Base-by-base conservation (phyloP, 2,113 vertebrate genomes). In the Talpa occidentalis region DNA sequence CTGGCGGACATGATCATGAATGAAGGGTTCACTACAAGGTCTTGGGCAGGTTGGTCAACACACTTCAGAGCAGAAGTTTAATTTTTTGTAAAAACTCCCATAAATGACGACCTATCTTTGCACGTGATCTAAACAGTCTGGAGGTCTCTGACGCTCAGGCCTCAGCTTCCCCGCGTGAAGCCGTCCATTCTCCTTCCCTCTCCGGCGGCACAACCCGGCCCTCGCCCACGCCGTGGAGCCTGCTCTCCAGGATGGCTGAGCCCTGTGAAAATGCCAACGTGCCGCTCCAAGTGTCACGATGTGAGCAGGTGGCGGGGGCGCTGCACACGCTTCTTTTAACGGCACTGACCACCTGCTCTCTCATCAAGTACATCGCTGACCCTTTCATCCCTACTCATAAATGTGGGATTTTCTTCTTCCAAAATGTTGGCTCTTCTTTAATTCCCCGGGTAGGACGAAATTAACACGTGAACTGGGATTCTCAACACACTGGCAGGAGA, bases 371-470 rank as follows among this genome's bases (percentile, higher is more conserved):
- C 32, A 49, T n/a, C 37, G 83, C 24, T 79, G 79, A 49, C 81
- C 73, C n/a, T 47, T 86, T 40, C 70, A 90, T 88, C 70, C 64
- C 35, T 35, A 59, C 70, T 54, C 74, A 69, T 60, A 88, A 92
- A 94, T 69, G 67, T 87, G 54, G 90, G 84, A 94, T 92, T 94
- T 81, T 93, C 67, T 52, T 94, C 85, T 92, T 79, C 64, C 64
- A 69, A 92, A 85, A 52, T 84, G 81, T 73, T 91, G 92, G 86
- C 12, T 87, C 89, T 73, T 70, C 82, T 90, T 77, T 42, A 81
- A 82, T 32, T 74, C 73, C 64, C 35, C 9, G 54, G 35, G 37
- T 32, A 74, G 85, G 81, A 24, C 0, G 10, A 94, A 91, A 69
- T 83, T 47, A 90, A 82, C 74, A 81, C 85, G 86, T 80, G 81